phyloP scores from a whole-genome alignment of 2,113 vertebrate species.

The Cercopithecus mona region DNA sequence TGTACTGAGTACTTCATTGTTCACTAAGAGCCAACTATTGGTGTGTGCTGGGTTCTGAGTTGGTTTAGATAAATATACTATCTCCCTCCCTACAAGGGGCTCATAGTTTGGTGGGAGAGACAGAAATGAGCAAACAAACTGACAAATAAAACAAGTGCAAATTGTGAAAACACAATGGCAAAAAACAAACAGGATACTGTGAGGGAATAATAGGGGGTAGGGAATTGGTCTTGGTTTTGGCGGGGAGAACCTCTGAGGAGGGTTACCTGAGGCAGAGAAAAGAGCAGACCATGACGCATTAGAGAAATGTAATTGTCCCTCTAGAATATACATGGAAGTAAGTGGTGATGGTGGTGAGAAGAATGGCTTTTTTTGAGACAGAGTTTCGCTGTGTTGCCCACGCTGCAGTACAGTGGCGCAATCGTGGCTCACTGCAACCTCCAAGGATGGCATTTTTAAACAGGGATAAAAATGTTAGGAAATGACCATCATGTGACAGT shows the following conservation, averaged over 20 bases:
- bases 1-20: not conserved
- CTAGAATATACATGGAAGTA: not conserved
- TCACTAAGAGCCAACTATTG: not conserved
- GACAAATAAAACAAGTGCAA: not conserved
- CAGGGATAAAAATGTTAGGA: not conserved
- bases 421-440: too few species aligned
- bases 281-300: not conserved
- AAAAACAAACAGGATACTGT: not conserved
- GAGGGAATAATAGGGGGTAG: not conserved
- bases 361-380: not conserved
- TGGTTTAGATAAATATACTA: not conserved
- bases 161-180: not conserved
- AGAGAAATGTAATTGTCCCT: not conserved
- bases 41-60: not conserved
- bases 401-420: too few species aligned
- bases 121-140: not conserved
- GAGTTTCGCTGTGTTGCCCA: too few species aligned
- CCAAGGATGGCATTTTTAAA: not conserved
- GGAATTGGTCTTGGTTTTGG: not conserved
- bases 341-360: not conserved
- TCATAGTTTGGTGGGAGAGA: not conserved
- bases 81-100: not conserved
- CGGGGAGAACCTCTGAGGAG: not conserved
- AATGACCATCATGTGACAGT: not conserved
- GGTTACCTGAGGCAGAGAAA: not conserved